Evolutionary conservation across 37 sponge, comb jelly and placozoan genomes (phyloP).

Genomic region (Beroe forskalii): DNA sequence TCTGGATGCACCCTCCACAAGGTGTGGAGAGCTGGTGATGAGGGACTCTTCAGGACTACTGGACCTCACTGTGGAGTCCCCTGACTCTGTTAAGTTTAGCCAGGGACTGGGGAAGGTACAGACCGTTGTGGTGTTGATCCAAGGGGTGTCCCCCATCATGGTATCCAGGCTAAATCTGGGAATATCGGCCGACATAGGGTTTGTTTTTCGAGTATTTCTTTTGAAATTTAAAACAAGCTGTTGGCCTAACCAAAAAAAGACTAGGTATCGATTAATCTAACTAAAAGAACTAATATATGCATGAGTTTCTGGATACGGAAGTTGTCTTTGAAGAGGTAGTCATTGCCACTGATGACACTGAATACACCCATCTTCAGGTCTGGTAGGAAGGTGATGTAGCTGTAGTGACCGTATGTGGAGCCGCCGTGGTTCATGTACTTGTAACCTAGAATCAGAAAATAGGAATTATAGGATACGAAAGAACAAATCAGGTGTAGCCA

Average conservation of each 20-base stretch:
- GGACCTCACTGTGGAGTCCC: neutral
- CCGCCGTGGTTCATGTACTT: constrained; percentile 29
- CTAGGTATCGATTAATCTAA: no score
- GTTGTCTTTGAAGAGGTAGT: neutral
- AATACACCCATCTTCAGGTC: constrained; percentile 7
- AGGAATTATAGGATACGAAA: neutral
- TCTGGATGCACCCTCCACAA: neutral
- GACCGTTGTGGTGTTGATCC: neutral
- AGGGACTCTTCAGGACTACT: neutral
- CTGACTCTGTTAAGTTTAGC: no score
- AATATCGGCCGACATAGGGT: no score
- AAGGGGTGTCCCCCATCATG: neutral
- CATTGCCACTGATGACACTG: neutral
- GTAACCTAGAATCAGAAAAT: neutral
- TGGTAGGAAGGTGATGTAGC: neutral
- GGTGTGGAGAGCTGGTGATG: neutral
- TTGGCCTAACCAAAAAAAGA: no score
- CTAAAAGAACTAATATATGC: neutral
- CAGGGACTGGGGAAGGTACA: constrained; percentile 6
- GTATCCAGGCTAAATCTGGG: neutral
- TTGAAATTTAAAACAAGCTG: no score
- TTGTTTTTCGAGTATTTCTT: no score
- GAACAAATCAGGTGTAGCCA: neutral
- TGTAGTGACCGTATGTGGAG: constrained; percentile 33
- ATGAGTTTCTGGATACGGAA: neutral